Evolutionary conservation across 1,140 invertebrate genomes (phyloP), one percentile per base, ranked within the genome.

Genomic region (Drosophila ercepeae): DNA sequence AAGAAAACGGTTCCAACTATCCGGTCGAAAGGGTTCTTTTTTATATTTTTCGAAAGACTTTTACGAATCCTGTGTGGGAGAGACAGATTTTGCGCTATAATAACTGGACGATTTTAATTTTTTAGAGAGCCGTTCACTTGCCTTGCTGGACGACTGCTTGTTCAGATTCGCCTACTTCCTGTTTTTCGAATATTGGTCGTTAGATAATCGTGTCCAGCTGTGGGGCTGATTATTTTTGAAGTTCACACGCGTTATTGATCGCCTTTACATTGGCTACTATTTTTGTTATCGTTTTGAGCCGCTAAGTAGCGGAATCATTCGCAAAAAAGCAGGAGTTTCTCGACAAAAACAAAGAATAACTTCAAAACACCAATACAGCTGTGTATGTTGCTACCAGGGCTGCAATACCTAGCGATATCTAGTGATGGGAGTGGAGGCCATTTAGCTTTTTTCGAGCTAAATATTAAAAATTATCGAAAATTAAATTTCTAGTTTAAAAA

Each of bases 311-410:
- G 9, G 1, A 3, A 3, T 23, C 23, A 2, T 16, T 50, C 29
- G 32, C 34, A 18, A 18, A 14, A 18, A 7, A 51, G 13, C 39
- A 29, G 9, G 19, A 81, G 14, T 42, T 50, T 69, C 25, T 21
- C 27, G 29, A 70, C 75, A 79, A 70, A 75, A 75, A 78, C 76
- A 78, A 81, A 41, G 48, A 34, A 41, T 51, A 64, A 42, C 48
- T 58, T 55, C 21, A 54, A 54, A 57, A 48, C 39, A 55, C 42
- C 49, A 27, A 42, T 23, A 44, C 42, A 51, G 59, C 77, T 79
- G 76, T 75, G 63, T 19, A 32, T 45, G 54, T 6, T 23, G 2
- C 6, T 18, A 8, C 50, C 46, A 68, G 55, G 32, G 69, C 8
- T 59, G 61, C 14, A n/a, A 7, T 9, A 7, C 32, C 4, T 39